Conservation (phyloP, 2,797 vertebrate species). For the Lophius americanus region DNA sequence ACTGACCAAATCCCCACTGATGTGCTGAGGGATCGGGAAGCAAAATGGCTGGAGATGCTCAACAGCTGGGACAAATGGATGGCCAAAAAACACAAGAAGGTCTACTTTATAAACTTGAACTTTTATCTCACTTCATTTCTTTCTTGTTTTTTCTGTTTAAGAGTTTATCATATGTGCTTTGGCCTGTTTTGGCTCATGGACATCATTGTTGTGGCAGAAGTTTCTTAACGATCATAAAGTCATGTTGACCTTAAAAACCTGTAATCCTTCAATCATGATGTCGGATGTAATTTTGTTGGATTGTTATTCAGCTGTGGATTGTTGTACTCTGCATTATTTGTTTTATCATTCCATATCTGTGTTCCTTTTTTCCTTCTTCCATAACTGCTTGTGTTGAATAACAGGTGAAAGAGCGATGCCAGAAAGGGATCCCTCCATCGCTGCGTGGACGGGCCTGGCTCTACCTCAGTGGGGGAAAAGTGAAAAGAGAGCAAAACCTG, state of each 20-base stretch:
- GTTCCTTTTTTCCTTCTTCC: background rate
- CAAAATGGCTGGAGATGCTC: conserved; percentile 98
- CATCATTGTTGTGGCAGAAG: background rate
- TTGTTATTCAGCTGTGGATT: background rate
- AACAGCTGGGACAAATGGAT: conserved; percentile 99
- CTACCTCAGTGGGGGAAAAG: conserved; percentile 93
- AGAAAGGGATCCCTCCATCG: conserved; percentile 95
- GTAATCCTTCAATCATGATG: background rate
- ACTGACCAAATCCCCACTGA: conserved; percentile 87
- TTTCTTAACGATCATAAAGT: background rate
- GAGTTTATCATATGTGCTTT: background rate
- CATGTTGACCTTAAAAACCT: background rate
- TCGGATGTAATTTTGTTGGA: background rate
- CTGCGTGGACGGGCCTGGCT: conserved; percentile 95
- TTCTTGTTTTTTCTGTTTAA: background rate
- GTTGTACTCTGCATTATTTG: background rate
- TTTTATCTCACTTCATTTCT: background rate
- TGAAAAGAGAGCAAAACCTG: conserved; percentile 90
- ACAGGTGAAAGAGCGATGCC: conserved; percentile 94
- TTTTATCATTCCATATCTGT: background rate
- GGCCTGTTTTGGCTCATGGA: background rate
- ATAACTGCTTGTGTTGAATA: conserved; percentile 10
- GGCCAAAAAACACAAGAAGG: conserved; percentile 98
- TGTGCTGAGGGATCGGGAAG: conserved; percentile 92
- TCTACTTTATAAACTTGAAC: conserved; percentile 45